Base-by-base conservation (phyloP, 2,797 vertebrate species). In the Botia kubotai region DNA sequence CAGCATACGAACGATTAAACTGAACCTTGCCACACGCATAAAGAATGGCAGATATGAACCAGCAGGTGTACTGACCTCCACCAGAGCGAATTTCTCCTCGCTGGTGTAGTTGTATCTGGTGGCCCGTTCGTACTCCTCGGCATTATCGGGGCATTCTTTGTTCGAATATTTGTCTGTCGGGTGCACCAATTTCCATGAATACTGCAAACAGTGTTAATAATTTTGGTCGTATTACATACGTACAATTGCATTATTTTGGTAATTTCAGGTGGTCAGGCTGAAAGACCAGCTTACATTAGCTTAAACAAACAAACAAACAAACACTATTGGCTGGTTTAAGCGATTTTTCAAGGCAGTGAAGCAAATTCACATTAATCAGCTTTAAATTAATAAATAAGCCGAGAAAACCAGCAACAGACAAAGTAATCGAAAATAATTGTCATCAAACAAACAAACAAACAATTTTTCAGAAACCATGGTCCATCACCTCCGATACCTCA, bases 91-190 rank as follows among this genome's bases (percentile, higher is more conserved):
- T 90, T 99, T 99, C 91, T 99, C 98, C 91, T 99, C 98, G 0
- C 94, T 94, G n/a, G 95, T 98, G 86, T 99, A 99, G 92, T 99
- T 99, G 90, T 99, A 99, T 86, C 98, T 94, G 1, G 98, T 99
- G 86, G 98, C 98, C 7, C 97, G 93, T 84, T 99, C 97, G 0
- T 99, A 99, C 76, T 99, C 98, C 85, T 99, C 98, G 0, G 98
- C 98, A 6, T 96, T 99, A 90, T 99, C 98, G 0, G 97, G 98
- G 66, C 97, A 99, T 87, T 99, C 97, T 87, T 99, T 99, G 89
- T 99, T 99, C 52, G 97, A 99, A 82, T 98, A 99, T 89, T 99
- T 99, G 92, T 99, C 97, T 0, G 97, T 99, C 0, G 97, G 98
- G 79, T 99, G 98, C 29, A 99, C 98, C 43, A 99, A 93, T 80